A percentile compares a stretch with the other conserved stretches of the same genome.
Evolutionary conservation across 2,888 invertebrate genomes (phyloP).

Genomic region (Mechanitis mazaeus): DNA sequence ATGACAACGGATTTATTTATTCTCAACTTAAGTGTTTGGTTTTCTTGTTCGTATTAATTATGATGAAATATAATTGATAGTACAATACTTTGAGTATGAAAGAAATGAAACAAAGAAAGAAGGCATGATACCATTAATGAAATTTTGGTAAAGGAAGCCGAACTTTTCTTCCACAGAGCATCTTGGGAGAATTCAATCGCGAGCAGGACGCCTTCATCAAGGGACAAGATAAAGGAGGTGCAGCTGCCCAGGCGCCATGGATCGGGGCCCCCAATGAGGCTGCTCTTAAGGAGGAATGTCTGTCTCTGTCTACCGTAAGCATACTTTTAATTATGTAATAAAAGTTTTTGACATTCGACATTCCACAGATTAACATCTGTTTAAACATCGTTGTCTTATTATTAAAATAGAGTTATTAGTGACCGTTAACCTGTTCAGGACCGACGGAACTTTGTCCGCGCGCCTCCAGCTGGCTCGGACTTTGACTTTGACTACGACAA

Average conservation of each 20-base stretch:
- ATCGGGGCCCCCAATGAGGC: constrained; percentile 96
- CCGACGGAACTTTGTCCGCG: constrained; percentile 97
- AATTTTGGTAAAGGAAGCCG: too few species aligned
- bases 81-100: too few species aligned
- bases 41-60: constrained; percentile 20
- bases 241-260: constrained; percentile 93
- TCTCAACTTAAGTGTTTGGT: neutral
- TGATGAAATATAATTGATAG: too few species aligned
- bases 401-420: too few species aligned
- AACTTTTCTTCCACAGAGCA: constrained; percentile 80
- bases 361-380: too few species aligned
- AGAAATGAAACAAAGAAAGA: too few species aligned
- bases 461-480: constrained; percentile 96
- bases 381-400: too few species aligned
- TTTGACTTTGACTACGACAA: constrained; percentile 96
- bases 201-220: constrained; percentile 98
- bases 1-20: too few species aligned
- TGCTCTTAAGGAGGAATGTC: constrained; percentile 94
- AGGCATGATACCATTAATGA: too few species aligned
- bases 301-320: constrained; percentile 91
- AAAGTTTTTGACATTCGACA: too few species aligned
- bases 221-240: constrained; percentile 86
- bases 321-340: neutral
- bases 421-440: constrained; percentile 76
- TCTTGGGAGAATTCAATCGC: constrained; percentile 97